Conservation (phyloP, 1,140 invertebrate species). For the Oedothorax gibbosus region DNA sequence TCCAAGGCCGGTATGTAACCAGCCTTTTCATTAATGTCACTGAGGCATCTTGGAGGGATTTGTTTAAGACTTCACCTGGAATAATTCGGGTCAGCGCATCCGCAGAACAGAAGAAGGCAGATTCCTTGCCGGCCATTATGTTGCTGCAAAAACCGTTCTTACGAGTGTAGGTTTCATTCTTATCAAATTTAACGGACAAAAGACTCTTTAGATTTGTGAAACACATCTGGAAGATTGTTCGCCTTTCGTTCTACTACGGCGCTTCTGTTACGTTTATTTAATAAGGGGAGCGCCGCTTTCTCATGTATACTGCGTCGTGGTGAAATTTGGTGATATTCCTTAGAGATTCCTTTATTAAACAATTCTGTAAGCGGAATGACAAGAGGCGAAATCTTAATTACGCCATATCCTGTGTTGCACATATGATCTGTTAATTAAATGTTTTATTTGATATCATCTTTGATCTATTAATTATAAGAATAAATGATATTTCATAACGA, state of each 20-base stretch:
- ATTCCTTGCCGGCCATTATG: neutral
- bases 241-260: too few relatives aligned
- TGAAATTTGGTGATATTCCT: neutral
- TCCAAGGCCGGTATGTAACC: conserved; percentile 28
- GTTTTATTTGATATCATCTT: conserved; percentile 12
- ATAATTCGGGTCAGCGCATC: conserved; percentile 30
- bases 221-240: too few relatives aligned
- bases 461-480: neutral
- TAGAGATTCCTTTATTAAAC: neutral
- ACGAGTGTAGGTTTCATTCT: neutral
- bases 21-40: conserved; percentile 14
- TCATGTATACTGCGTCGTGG: too few relatives aligned
- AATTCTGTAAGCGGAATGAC: conserved; percentile 40
- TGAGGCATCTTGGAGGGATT: conserved; percentile 27
- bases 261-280: too few relatives aligned
- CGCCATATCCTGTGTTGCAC: conserved; percentile 6
- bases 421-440: conserved; percentile 26
- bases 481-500: too few relatives aligned
- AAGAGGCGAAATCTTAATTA: conserved; percentile 27
- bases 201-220: too few relatives aligned
- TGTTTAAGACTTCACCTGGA: conserved; percentile 20
- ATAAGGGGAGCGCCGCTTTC: too few relatives aligned
- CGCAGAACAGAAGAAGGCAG: neutral
- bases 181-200: neutral
- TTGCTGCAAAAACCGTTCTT: neutral